Evolutionary conservation across 1,140 invertebrate genomes (phyloP), one percentile per base, ranked within the genome.

Genomic region (Drosophila kurseongensis): DNA sequence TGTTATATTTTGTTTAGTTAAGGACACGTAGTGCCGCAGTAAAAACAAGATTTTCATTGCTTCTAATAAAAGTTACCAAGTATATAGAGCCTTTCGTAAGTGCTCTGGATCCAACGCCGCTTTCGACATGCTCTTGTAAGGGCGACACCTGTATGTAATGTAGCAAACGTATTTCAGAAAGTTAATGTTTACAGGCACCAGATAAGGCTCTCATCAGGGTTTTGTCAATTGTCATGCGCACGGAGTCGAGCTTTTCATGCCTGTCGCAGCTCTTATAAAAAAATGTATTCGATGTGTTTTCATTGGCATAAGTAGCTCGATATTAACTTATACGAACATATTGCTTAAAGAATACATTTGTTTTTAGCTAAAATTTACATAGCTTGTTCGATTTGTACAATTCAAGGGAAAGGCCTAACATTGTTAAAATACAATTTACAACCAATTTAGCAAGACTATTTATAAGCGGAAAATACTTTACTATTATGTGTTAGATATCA

Each of bases 251-350:
- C 80, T 82, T 82, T 63, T 32, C 13, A 41, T 45, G 47, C 6
- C 29, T 16, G 27, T 35, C 41, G 16, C 35, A 35, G 32, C 68
- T 81, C 68, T 76, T 77, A 77, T 57, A 77, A 45, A 76, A 61
- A 74, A 58, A 52, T 79, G 54, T 61, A 79, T 79, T 65, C 76
- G 45, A 73, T 65, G 54, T 76, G 44, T 76, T 76, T 76, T 68
- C 50, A 58, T 68, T 54, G 38, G 18, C 55, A 76, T 55, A 76
- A 59, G 74, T 60, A 60, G 62, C 50, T 76, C 42, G 54, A 57
- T 50, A 45, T 72, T 45, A 41, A 54, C 58, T 58, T 78, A 72
- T 54, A 57, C 38, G 45, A 65, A 54, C 40, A 38, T 54, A 47
- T 73, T 73, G 35, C 44, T 32, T 48, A 65, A 18, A 29, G 8